Percentiles rank a stretch among this genome's conserved stretches.
These are phyloP conservation scores for Antrozous pallidus DNA, from an alignment of 2,797 vertebrate genomes.

Conservation along the genomic window DNA sequence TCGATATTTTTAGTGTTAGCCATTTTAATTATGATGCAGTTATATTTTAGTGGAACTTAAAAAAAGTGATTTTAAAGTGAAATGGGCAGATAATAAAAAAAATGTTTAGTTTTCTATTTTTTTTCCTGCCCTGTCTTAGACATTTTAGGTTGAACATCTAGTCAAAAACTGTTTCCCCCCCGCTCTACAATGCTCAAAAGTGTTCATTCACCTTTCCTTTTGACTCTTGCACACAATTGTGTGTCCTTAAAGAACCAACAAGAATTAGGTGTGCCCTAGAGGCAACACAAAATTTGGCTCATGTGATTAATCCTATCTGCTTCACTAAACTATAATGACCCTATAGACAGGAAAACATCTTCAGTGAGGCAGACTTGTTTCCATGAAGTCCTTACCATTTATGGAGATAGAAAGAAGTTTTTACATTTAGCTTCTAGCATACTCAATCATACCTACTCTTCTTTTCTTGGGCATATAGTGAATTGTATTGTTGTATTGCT, in stretches of 20 bases:
- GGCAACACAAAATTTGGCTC: conserved; percentile 15
- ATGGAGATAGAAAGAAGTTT: neutral
- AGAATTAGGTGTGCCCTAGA: conserved; percentile 50
- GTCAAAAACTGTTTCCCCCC: neutral
- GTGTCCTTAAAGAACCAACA: conserved; percentile 40
- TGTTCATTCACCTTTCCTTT: conserved; percentile 58
- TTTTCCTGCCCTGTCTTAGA: neutral
- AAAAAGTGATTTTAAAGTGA: neutral
- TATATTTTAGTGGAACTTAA: neutral
- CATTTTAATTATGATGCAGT: neutral
- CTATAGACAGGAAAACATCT: neutral
- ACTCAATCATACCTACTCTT: neutral
- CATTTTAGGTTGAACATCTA: neutral
- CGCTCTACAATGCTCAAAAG: neutral
- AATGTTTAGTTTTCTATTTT: neutral
- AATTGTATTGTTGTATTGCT: neutral
- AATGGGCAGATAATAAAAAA: neutral
- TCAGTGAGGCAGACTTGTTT: neutral
- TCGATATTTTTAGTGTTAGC: neutral
- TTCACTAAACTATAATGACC: conserved; percentile 50
- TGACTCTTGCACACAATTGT: conserved; percentile 41
- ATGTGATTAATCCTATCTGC: conserved; percentile 55
- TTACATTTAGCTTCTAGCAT: neutral
- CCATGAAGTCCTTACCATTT: neutral
- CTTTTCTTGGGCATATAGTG: neutral